Percentiles rank a stretch among this genome's conserved stretches.
phyloP scores from a whole-genome alignment of 2,888 invertebrate species.

The Heterodera filipjevi region DNA sequence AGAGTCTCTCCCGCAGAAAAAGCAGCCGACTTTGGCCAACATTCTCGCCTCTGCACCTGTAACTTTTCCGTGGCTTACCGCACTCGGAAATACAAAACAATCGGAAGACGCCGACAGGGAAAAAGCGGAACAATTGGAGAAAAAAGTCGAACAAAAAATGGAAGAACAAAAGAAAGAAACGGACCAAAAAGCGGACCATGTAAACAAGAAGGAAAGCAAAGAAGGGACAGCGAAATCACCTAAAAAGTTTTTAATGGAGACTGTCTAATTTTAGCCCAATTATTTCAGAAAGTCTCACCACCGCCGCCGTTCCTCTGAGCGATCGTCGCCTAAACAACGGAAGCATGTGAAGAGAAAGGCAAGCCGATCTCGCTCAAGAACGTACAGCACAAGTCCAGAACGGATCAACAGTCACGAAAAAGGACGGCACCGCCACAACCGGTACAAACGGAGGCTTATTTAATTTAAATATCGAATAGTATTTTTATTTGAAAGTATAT shows the following conservation, averaged over 20 bases:
- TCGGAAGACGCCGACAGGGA: neutral
- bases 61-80: slow-evolving; percentile 18
- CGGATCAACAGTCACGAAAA: neutral
- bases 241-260: neutral
- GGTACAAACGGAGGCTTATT: no score
- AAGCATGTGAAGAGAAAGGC: neutral
- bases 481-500: no score
- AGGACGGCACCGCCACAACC: neutral
- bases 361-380: neutral
- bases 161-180: neutral
- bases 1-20: neutral
- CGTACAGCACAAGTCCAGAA: neutral
- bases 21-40: slow-evolving; percentile 1
- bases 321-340: neutral
- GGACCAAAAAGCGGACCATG: neutral
- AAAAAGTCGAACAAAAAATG: neutral
- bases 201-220: neutral
- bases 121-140: neutral
- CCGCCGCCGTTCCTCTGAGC: neutral
- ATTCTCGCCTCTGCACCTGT: slow-evolving; percentile 22
- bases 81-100: slow-evolving; percentile 8
- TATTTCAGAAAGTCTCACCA: neutral
- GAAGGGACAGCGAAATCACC: neutral
- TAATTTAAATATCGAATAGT: no score
- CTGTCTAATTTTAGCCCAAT: neutral